These are phyloP conservation scores for Diglossa cyanea DNA, from an alignment of 2,797 vertebrate genomes.

Conservation along the genomic window DNA sequence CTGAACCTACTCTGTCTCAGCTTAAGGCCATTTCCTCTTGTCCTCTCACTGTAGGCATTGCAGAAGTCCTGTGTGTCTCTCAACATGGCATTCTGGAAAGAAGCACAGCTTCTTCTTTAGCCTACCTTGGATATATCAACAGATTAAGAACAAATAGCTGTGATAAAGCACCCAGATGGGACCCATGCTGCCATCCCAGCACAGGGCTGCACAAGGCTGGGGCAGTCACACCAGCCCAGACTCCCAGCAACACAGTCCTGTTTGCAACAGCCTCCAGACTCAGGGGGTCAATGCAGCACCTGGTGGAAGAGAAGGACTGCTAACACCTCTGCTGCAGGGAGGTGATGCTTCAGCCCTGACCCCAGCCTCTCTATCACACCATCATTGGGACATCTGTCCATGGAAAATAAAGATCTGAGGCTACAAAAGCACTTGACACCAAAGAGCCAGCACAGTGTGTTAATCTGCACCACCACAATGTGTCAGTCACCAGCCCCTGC, in stretches of 20 bases:
- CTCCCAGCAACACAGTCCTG: background rate
- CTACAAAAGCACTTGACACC: background rate
- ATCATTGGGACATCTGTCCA: background rate
- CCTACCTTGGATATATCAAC: background rate
- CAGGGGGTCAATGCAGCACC: rapidly evolving
- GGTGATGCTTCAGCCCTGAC: background rate
- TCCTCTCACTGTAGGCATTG: background rate
- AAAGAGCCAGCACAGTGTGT: background rate
- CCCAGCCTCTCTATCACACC: background rate
- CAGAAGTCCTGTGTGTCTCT: background rate
- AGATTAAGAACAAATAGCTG: background rate
- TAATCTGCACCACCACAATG: background rate
- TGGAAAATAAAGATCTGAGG: background rate
- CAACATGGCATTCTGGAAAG: background rate
- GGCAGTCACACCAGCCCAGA: rapidly evolving
- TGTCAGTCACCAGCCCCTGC: background rate
- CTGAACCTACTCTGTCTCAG: background rate
- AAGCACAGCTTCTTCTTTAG: background rate
- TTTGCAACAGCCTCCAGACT: background rate
- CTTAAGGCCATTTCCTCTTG: background rate
- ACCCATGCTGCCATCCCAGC: rapidly evolving
- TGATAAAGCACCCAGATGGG: background rate
- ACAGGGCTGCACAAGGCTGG: background rate
- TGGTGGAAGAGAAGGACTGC: background rate
- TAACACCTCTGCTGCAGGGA: background rate